Conservation (phyloP, 2,888 invertebrate species). For the Luffia ferchaultella region DNA sequence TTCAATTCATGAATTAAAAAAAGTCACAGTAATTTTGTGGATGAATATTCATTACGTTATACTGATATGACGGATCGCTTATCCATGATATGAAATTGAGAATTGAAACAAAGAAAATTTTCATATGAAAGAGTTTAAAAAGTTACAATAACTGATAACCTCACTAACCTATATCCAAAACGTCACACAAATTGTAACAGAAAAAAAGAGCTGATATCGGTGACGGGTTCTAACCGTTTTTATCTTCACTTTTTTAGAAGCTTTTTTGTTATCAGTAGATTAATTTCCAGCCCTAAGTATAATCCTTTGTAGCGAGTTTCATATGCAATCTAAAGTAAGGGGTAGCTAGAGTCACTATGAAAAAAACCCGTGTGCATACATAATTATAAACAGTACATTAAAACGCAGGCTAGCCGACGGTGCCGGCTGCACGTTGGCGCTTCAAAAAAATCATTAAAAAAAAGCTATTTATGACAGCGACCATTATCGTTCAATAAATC, state of each 20-base stretch:
- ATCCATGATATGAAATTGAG: too few species aligned
- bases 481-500: constrained; percentile 66
- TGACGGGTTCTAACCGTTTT: background rate
- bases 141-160: too few species aligned
- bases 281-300: background rate
- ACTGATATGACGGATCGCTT: too few species aligned
- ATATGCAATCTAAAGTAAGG: background rate
- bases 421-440: constrained; percentile 32
- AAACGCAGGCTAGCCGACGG: constrained; percentile 40
- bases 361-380: constrained; percentile 35
- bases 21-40: too few species aligned
- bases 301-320: background rate
- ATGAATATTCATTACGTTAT: too few species aligned
- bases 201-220: background rate
- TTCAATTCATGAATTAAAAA: too few species aligned
- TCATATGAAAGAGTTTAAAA: too few species aligned
- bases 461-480: constrained; percentile 64
- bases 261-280: constrained; percentile 6
- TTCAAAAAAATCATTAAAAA: constrained; percentile 52
- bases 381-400: constrained; percentile 42
- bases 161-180: too few species aligned
- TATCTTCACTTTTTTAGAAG: background rate
- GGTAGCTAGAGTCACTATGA: background rate
- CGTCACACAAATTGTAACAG: too few species aligned
- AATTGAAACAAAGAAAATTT: too few species aligned